Conservation (phyloP, 2,113 vertebrate genomes). For the Sander vitreus region DNA sequence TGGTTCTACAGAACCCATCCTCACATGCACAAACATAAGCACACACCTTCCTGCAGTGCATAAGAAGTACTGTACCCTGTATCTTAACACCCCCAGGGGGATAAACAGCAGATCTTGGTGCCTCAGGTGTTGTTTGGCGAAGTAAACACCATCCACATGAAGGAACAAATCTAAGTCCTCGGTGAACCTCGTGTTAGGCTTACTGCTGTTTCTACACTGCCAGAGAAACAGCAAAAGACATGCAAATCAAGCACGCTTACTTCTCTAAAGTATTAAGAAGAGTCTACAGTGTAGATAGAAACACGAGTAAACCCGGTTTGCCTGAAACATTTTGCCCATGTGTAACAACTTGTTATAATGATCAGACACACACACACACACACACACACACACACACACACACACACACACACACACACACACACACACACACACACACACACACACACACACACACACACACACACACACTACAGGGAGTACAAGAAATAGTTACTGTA, state of each 20-base stretch:
- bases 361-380: conserved; percentile 33
- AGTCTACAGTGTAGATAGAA: conserved; percentile 5
- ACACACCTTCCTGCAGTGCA: conserved; percentile 20
- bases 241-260: conserved; percentile 51
- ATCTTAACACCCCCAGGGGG: conserved; percentile 14
- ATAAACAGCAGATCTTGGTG: conserved; percentile 40
- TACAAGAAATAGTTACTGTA: conserved; percentile 40
- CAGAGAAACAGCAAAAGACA: conserved; percentile 36
- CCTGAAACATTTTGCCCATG: conserved; percentile 31
- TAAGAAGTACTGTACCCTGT: conserved; percentile 43
- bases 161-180: conserved; percentile 49
- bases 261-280: conserved; percentile 17
- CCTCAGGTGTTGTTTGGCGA: conserved; percentile 60
- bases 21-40: conserved; percentile 16
- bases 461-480: conserved; percentile 16
- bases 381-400: background rate
- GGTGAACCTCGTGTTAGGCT: conserved; percentile 36
- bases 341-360: conserved; percentile 41
- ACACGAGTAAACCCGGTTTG: conserved; percentile 38
- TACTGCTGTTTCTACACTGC: conserved; percentile 36
- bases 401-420: background rate
- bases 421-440: conserved; percentile 1
- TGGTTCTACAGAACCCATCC: conserved; percentile 15
- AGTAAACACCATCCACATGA: conserved; percentile 58
- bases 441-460: conserved; percentile 24